Conservation (phyloP, 2,888 invertebrate genomes). For the Dolichomitus sp. region DNA sequence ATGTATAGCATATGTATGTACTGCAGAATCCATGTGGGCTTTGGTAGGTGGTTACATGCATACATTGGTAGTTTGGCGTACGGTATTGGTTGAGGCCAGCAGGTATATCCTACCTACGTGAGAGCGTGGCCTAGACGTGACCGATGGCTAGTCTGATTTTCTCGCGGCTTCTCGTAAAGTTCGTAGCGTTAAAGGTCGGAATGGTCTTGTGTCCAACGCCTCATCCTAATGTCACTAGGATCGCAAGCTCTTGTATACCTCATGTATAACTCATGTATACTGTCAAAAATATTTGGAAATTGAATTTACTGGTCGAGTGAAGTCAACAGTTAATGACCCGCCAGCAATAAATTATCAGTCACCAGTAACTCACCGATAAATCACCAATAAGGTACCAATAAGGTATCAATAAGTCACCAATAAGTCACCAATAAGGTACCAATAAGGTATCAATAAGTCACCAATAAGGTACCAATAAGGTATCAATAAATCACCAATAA, state of each 20-base stretch:
- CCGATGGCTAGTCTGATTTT: constrained; percentile 58
- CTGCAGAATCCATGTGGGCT: constrained; percentile 40
- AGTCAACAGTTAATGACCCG: not conserved
- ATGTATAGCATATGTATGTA: constrained; percentile 47
- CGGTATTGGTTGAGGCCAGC: constrained; percentile 40
- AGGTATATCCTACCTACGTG: constrained; percentile 54
- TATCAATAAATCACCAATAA: not conserved
- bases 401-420: not conserved
- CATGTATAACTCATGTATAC: not conserved
- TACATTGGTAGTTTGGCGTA: constrained; percentile 27
- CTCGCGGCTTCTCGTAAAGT: constrained; percentile 23
- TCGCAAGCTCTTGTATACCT: not conserved
- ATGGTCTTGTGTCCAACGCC: not conserved
- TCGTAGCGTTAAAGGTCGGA: no score
- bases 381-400: not conserved
- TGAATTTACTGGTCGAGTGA: no score
- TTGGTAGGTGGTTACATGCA: constrained; percentile 53
- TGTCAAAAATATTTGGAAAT: no score
- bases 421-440: no score
- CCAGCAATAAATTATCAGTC: not conserved
- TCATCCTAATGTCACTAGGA: not conserved
- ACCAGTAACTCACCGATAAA: not conserved
- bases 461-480: no score
- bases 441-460: no score
- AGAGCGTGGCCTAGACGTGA: constrained; percentile 58